Evolutionary conservation across 2,888 invertebrate genomes (phyloP), one percentile per base, ranked within the genome.

Genomic region (Phania funesta): DNA sequence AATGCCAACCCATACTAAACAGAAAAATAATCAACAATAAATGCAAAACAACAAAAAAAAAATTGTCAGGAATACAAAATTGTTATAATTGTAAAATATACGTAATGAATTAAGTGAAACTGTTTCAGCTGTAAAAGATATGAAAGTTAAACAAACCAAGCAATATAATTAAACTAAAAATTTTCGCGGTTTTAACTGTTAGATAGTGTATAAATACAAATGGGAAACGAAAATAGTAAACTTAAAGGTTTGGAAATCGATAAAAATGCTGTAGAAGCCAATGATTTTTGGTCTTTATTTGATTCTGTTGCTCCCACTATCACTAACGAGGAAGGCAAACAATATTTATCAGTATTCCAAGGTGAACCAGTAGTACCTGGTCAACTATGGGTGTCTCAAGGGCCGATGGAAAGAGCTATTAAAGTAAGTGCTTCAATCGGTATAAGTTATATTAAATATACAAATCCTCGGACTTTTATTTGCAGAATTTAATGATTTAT

Each of bases 181-280:
- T 4, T 38, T 38, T 20, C 22, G 13, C 0, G 1, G 13, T 6
- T 6, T 32, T 13, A 46, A 8, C 50, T 18, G 35, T 11, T 22
- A 60, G 35, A 11, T 26, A 11, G 3, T 46, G n/a, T 18, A 26
- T 1, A 26, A 46, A 46, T 22, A 32, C 24, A 46, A 83, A 96
- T 96, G 96, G 96, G 96, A 82, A 96, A 95, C 91, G 96, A 96
- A 88, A 93, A 92, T 86, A 95, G 95, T 76, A 93, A 93, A 84
- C 91, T 95, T 83, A 93, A 93, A 87, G 95, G 95, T 35, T 91
- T 96, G 67, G 93, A 95, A 90, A 93, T 96, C 83, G 90, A 90
- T 67, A 94, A 95, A 87, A 95, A 95, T 87, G 93, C 95, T 8
- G 92, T 95, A 3, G 95, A 96, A 90, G 93, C 94, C 29, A 95